Evolutionary conservation across 2,888 invertebrate genomes (phyloP).

Genomic region (Agriopis leucophaearia): DNA sequence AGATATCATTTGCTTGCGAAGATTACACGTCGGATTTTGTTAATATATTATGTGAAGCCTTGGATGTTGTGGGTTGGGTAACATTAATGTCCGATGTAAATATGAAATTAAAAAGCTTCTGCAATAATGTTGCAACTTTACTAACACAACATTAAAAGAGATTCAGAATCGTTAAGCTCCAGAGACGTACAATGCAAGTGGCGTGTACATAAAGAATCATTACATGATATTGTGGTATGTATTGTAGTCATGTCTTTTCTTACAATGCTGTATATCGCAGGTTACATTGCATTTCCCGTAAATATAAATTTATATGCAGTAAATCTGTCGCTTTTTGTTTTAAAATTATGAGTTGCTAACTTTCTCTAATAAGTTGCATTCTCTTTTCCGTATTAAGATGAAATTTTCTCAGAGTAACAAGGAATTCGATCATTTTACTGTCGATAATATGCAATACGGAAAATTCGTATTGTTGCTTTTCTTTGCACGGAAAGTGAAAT

Average conservation of each 20-base stretch:
- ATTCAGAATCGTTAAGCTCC: conserved; percentile 5
- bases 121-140: conserved; percentile 18
- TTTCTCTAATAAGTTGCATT: conserved; percentile 55
- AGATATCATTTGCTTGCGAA: conserved; percentile 32
- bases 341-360: conserved; percentile 53
- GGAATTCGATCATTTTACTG: conserved; percentile 44
- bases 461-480: conserved; percentile 44
- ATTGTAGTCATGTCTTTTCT: neutral
- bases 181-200: neutral
- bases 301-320: conserved; percentile 39
- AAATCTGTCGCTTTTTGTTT: conserved; percentile 49
- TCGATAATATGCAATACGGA: conserved; percentile 42
- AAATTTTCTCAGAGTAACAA: conserved; percentile 42
- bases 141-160: neutral
- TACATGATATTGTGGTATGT: conserved; percentile 3
- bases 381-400: conserved; percentile 45
- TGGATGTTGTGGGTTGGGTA: conserved; percentile 29
- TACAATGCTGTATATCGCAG: conserved; percentile 1
- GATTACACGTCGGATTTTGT: conserved; percentile 30
- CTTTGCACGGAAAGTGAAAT: conserved; percentile 40
- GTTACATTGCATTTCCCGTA: conserved; percentile 15
- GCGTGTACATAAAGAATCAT: neutral
- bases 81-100: conserved; percentile 13
- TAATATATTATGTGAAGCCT: conserved; percentile 29
- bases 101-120: conserved; percentile 19